Conservation (phyloP, 2,113 vertebrate species). For the Hydrochoerus hydrochaeris region DNA sequence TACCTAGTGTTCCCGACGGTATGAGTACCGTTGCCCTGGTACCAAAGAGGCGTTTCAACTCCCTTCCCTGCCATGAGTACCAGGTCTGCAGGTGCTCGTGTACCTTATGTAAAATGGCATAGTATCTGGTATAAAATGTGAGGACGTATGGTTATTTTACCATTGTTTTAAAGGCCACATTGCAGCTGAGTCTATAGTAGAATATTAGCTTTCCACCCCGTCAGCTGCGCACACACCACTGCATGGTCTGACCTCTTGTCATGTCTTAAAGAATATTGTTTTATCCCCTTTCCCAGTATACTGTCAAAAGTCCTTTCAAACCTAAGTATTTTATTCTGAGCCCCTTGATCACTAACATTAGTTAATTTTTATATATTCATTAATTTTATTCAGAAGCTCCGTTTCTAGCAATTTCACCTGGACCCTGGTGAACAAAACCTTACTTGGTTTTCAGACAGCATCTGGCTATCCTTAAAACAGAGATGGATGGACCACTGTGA, state of each 20-base stretch:
- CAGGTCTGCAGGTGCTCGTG: background rate
- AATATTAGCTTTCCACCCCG: background rate
- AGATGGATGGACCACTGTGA: background rate
- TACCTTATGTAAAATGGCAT: background rate
- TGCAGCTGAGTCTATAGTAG: background rate
- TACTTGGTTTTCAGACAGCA: background rate
- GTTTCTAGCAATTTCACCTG: background rate
- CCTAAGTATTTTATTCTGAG: background rate
- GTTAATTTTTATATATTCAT: background rate
- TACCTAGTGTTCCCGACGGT: rapidly evolving
- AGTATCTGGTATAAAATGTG: background rate
- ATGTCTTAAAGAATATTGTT: background rate
- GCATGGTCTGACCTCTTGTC: background rate
- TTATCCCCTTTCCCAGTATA: background rate
- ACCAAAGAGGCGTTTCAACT: background rate
- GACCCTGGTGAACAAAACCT: background rate
- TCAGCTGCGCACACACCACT: background rate
- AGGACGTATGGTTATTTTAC: background rate
- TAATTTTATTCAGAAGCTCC: background rate
- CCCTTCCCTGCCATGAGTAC: too few relatives aligned
- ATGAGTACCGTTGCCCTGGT: background rate
- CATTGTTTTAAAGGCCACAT: background rate
- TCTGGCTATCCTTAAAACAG: background rate
- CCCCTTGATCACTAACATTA: background rate
- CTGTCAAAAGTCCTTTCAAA: background rate